Base-by-base conservation (phyloP, 2,888 invertebrate species). In the Spilarctia lutea region DNA sequence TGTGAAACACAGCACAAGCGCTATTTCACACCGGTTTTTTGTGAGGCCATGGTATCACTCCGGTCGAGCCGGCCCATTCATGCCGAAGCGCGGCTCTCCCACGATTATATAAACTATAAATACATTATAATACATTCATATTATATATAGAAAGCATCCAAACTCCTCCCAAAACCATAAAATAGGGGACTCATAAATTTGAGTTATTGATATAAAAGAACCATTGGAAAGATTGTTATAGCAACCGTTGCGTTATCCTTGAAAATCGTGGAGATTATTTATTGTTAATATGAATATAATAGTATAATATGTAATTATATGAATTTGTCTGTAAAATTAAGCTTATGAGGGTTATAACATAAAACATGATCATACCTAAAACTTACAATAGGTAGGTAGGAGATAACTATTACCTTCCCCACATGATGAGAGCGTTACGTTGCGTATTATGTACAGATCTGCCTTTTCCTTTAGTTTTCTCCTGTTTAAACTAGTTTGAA, bases 191-290 rank as follows among this genome's bases (percentile, higher is more conserved):
- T n/a, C n/a, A n/a, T n/a, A n/a, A n/a, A n/a, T n/a, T n/a, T n/a
- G n/a, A n/a, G n/a, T n/a, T n/a, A n/a, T n/a, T n/a, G n/a, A n/a
- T n/a, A n/a, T n/a, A n/a, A n/a, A n/a, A n/a, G 20, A 72, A 65
- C 68, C 24, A 42, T 72, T 74, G 75, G 74, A 68, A 71, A 33
- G 73, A 73, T 73, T 35, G 18, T 33, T 52, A 65, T 68, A 71
- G 60, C 45, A 68, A 67, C 73, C 69, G 35, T 35, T 66, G 52
- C n/a, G 27, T 65, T 39, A 35, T 33, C 35, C 60, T 45, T 71
- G 18, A 63, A 48, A 42, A 16, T 11, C 4, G 27, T n/a, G 24
- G 13, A 35, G 13, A 35, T 39, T 30, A 65, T 65, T 8, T 42
- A 60, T 60, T 60, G 10, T 27, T 27, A n/a, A 20, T 56, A 3